Evolutionary conservation across 2,888 invertebrate species (phyloP), one percentile per base, ranked within the genome.

Genomic region (Andrena camellia): DNA sequence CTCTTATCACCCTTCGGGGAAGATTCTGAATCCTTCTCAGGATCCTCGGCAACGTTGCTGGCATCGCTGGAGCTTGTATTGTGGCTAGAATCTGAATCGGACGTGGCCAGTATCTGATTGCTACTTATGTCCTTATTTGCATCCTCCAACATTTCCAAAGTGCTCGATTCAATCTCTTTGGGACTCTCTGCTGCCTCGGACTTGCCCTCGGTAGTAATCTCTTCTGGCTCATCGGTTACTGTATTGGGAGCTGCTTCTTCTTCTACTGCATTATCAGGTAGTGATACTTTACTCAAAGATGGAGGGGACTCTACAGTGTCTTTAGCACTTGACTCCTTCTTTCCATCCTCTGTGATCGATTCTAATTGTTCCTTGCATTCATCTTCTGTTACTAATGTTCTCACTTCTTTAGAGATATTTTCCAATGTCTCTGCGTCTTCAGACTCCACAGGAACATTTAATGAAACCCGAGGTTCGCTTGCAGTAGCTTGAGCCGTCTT

Each of bases 341-440:
- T 26, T 8, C 5, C 29, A 23, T 76, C 81, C 10, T 60, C 59
- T 23, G 23, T 20, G 10, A 7, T 10, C 8, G n/a, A 50, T 50
- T 78, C 13, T n/a, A 13, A 3, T 8, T 62, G 42, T 20, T 2
- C 29, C 7, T 6, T 52, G 7, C 13, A 8, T 6, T 77, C 67
- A 5, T 88, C 83, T 20, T 84, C 91, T 33, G 90, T 85, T 1
- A 93, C 91, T 23, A 94, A 84, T 76, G 86, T 88, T 69, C 93
- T 93, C 0, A 94, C 91, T 31, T 93, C 93, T 17, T 89, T 82
- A 4, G 93, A 92, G 70, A 93, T 91, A 72, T 92, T 93, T 69
- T 94, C 94, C 29, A 94, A 79, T 0, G 93, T 93, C 75, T 94
- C 93, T 1, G 84, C 83, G 10, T 93, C 93, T 2, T 92, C 90